A percentile compares a stretch with the other conserved stretches of the same genome.
phyloP scores from a whole-genome alignment of 2,888 invertebrate genomes.

The Machimus atricapillus region DNA sequence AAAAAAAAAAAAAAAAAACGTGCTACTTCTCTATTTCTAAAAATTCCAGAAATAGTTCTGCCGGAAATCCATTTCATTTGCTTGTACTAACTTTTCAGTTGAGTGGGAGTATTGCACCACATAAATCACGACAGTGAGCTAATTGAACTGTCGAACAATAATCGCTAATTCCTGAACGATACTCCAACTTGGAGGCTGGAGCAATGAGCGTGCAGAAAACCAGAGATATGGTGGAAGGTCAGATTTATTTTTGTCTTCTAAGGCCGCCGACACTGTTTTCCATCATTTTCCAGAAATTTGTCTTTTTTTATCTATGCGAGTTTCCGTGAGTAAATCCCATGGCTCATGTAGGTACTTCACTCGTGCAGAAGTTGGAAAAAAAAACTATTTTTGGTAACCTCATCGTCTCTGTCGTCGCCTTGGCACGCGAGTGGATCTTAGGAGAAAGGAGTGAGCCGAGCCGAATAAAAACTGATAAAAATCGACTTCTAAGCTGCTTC shows the following conservation, averaged over 20 bases:
- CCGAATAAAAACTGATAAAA: not conserved
- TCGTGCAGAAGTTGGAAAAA: not conserved
- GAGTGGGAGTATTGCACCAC: not conserved
- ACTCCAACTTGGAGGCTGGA: not conserved
- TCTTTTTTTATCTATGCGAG: not conserved
- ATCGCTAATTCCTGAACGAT: not conserved
- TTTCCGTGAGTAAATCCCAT: not conserved
- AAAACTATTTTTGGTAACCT: not conserved
- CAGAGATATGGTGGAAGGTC: not conserved
- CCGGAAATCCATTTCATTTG: not conserved
- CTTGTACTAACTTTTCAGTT: not conserved
- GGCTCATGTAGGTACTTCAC: not conserved
- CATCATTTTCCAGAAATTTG: not conserved
- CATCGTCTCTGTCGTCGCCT: not conserved
- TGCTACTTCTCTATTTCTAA: not conserved
- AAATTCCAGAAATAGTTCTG: not conserved
- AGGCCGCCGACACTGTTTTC: not conserved
- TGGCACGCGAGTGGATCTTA: not conserved
- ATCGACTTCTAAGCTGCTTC: not conserved
- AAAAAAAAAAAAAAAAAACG: not conserved
- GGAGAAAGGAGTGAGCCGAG: not conserved
- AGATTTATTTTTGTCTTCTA: not conserved
- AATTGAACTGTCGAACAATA: slow-evolving; percentile 8
- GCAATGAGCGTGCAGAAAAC: not conserved
- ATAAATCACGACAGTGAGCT: not conserved